Percentiles rank a stretch among this genome's conserved stretches.
Evolutionary conservation across 2,113 vertebrate species (phyloP).

Genomic region (Tauraco erythrolophus): DNA sequence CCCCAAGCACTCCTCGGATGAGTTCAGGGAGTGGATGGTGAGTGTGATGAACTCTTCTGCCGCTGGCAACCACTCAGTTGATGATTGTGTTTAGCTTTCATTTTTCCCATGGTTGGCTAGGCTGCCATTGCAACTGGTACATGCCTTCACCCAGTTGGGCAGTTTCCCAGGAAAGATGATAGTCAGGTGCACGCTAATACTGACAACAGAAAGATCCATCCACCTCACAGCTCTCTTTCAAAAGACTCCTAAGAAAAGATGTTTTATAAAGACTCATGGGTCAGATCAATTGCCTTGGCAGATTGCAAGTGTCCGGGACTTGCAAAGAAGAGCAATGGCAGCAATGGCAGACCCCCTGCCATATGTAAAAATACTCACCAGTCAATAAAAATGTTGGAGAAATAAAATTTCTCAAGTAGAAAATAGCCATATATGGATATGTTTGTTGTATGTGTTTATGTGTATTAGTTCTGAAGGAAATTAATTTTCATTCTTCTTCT

Average conservation of each 20-base stretch:
- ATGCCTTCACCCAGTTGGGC: neutral
- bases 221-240: neutral
- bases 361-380: neutral
- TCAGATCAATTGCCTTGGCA: neutral
- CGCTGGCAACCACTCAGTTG: fast-evolving
- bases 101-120: neutral
- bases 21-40: neutral
- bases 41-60: neutral
- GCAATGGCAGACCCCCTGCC: neutral
- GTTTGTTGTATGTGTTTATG: neutral
- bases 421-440: neutral
- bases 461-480: neutral
- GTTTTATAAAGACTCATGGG: neutral
- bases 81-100: neutral
- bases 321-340: neutral
- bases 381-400: neutral
- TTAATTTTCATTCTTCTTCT: neutral
- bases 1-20: fast-evolving
- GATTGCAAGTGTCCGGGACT: neutral
- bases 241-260: neutral
- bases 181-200: fast-evolving
- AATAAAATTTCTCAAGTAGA: neutral
- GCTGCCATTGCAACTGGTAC: neutral
- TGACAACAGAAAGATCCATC: neutral
- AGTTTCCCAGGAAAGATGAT: neutral